Evolutionary conservation across 2,888 invertebrate species (phyloP).

Genomic region (Neoscelio sp.): DNA sequence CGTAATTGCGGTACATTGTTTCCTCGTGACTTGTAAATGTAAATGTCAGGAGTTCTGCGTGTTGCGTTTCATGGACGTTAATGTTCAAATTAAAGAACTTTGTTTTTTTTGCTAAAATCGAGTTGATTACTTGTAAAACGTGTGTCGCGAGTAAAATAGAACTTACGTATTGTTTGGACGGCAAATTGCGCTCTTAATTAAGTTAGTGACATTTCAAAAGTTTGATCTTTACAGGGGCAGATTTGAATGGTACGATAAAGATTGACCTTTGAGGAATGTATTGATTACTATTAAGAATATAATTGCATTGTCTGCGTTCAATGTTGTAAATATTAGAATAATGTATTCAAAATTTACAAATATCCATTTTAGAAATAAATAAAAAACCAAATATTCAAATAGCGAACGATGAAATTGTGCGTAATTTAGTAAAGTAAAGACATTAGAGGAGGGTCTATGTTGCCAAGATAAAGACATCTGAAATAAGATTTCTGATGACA

Average conservation of each 20-base stretch:
- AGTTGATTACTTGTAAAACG: not conserved
- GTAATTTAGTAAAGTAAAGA: too few species aligned
- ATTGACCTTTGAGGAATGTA: not conserved
- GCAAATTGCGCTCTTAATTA: not conserved
- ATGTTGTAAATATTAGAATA: too few species aligned
- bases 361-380: too few species aligned
- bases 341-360: not conserved
- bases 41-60: too few species aligned
- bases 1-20: slow-evolving; percentile 37
- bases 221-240: not conserved
- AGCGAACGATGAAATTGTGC: too few species aligned
- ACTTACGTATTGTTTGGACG: not conserved
- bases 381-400: too few species aligned
- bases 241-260: slow-evolving; percentile 1
- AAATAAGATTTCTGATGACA: too few species aligned
- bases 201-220: slow-evolving; percentile 11
- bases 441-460: too few species aligned
- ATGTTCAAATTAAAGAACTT: slow-evolving; percentile 5
- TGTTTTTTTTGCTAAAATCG: not conserved
- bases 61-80: not conserved
- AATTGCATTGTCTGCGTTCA: too few species aligned
- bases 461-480: too few species aligned
- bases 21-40: not conserved
- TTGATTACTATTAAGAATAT: too few species aligned
- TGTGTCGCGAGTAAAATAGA: not conserved